phyloP scores from a whole-genome alignment of 64 coral and sea anemone species.

The Astreopora myriophthalma region DNA sequence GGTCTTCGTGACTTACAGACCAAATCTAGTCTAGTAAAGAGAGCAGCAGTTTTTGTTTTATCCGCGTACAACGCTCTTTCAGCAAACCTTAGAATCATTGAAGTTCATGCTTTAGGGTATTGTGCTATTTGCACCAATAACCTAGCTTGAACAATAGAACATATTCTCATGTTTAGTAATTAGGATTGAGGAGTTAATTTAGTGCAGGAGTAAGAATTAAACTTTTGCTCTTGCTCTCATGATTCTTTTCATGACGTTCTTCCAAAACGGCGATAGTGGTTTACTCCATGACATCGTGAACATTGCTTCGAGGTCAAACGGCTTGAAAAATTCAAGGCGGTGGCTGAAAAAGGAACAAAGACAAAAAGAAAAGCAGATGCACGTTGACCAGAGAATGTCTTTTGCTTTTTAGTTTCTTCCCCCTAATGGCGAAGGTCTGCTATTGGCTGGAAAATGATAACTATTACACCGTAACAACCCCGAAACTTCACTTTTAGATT shows the following conservation, averaged over 20 bases:
- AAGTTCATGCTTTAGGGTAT: too few relatives aligned
- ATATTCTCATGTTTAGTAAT: not conserved
- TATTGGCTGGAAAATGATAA: too few relatives aligned
- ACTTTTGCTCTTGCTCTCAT: not conserved
- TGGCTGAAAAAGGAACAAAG: constrained; percentile 71
- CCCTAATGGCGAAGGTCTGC: too few relatives aligned
- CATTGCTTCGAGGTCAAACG: constrained; percentile 88
- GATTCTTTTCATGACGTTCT: constrained; percentile 8
- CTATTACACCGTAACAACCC: too few relatives aligned
- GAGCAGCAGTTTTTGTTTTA: too few relatives aligned
- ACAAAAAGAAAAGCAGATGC: not conserved
- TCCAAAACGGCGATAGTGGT: constrained; percentile 72
- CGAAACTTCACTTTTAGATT: too few relatives aligned
- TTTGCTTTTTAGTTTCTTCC: too few relatives aligned
- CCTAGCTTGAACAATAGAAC: not conserved
- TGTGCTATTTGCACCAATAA: not conserved
- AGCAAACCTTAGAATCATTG: not conserved
- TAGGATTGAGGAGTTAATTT: not conserved
- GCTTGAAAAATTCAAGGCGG: constrained; percentile 78
- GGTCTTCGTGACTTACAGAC: too few relatives aligned
- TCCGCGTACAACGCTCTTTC: too few relatives aligned
- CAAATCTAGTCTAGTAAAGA: too few relatives aligned
- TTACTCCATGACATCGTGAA: constrained; percentile 74
- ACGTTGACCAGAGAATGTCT: not conserved
- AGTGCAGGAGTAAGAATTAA: constrained; percentile 23